Evolutionary conservation across 2,113 vertebrate species (phyloP).

Genomic region (Peromyscus maniculatus): DNA sequence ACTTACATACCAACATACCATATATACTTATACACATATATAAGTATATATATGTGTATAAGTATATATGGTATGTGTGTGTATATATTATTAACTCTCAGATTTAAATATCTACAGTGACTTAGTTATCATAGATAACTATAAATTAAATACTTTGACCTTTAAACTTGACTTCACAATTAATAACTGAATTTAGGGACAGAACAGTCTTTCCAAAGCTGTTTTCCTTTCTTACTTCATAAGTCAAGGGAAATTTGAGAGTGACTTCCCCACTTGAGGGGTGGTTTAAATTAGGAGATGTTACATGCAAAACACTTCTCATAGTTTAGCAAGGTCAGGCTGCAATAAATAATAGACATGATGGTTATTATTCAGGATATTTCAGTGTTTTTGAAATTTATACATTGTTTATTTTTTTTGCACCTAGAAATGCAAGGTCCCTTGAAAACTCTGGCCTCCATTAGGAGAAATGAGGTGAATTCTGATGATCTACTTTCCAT

Average conservation of each 20-base stretch:
- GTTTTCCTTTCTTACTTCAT: not conserved
- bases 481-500: constrained; percentile 36
- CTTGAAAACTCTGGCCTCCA: constrained; percentile 56
- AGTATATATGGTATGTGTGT: not conserved
- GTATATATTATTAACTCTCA: not conserved
- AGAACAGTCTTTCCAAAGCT: not conserved
- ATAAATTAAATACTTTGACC: not conserved
- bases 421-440: constrained; percentile 57
- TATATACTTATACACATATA: no score
- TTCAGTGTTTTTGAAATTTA: not conserved
- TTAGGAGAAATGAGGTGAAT: constrained; percentile 49
- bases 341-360: not conserved
- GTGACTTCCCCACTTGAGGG: not conserved
- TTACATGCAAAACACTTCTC: not conserved
- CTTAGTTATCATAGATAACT: not conserved
- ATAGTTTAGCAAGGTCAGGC: not conserved
- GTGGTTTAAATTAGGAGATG: not conserved
- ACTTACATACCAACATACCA: not conserved
- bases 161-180: not conserved
- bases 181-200: not conserved
- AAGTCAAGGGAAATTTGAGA: not conserved
- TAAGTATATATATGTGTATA: no score
- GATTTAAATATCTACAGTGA: not conserved
- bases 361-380: not conserved
- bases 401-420: not conserved